Evolutionary conservation across 2,113 vertebrate species (phyloP), one percentile per base, ranked within the genome.

Genomic region (Pteropus alecto): DNA sequence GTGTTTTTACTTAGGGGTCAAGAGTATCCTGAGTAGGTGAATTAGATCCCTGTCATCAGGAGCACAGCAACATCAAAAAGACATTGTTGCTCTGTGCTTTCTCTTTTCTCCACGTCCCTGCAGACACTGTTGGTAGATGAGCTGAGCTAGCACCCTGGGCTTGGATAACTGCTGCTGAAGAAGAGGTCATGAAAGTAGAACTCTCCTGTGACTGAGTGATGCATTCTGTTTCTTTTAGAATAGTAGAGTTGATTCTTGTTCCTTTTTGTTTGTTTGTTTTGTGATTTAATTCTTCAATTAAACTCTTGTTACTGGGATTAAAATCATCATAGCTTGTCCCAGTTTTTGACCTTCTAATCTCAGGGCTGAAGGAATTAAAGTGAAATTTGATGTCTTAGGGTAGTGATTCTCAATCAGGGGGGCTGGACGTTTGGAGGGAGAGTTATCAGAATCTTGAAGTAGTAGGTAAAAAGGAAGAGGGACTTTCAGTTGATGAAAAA

Each of bases 221-320:
- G 14, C 9, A 4, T 78, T 1, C 0, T 28, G 30, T 78, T 65
- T 38, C 51, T 81, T 85, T 93, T 63, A 56, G 60, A 43, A 51
- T 13, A 4, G 6, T 33, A 3, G 12, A 33, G n/a, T 65, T 46
- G 7, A 46, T 61, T 67, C 21, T 22, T 81, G 6, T 81, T 73
- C 24, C 48, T 92, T n/a, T 54, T 85, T 58, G 16, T 67, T 95
- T 48, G 46, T 48, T 92, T 67, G 19, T 61, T 60, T 60, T 63
- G 87, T 33, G 61, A 35, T 95, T 96, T 95, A 93, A 92, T 78
- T 73, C 73, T 92, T 89, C 54, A 82, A 30, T 93, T 92, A 78
- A 67, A 54, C 26, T 54, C 48, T 65, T 87, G 41, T 67, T 78
- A 79, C 19, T 65, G 48, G 73, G 5, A 73, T 86, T 85, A 86